A percentile compares a stretch with the other conserved stretches of the same genome.
Evolutionary conservation across 2,888 invertebrate species (phyloP).

Genomic region (Agrochola macilenta): DNA sequence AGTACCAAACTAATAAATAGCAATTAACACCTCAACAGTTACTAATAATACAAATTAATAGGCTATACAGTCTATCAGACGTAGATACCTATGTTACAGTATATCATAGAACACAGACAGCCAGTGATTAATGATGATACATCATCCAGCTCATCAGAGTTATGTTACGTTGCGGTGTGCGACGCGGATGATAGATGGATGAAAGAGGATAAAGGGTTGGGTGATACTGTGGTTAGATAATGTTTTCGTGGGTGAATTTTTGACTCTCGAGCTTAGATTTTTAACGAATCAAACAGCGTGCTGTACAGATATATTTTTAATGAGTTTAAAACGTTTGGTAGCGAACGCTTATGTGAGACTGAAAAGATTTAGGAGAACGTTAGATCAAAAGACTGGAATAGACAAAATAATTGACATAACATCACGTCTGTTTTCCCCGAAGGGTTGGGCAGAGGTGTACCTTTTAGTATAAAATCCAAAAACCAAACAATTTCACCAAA

Average conservation of each 20-base stretch:
- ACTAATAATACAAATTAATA: constrained; percentile 26
- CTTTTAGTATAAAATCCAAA: not conserved
- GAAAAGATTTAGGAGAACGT: not conserved
- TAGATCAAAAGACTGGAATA: not conserved
- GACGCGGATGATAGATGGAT: constrained; percentile 37
- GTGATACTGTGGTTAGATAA: not conserved
- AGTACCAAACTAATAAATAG: constrained; percentile 14
- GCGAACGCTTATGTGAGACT: not conserved
- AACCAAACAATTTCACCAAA: not conserved
- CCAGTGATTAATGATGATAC: constrained; percentile 58
- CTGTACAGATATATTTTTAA: not conserved
- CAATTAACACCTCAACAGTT: constrained; percentile 18
- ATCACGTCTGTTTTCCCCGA: too few species aligned
- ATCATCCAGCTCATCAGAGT: constrained; percentile 57
- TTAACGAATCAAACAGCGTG: not conserved
- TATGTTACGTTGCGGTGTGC: constrained; percentile 4
- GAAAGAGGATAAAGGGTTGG: constrained; percentile 19
- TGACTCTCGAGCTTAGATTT: not conserved
- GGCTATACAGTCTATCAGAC: constrained; percentile 5
- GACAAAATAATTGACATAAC: not conserved
- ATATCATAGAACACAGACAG: constrained; percentile 35
- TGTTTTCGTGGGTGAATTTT: constrained; percentile 4
- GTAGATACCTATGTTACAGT: constrained; percentile 5
- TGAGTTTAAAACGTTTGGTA: not conserved
- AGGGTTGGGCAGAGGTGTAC: too few species aligned